Evolutionary conservation across 2,888 invertebrate species (phyloP).

Genomic region (Drosophila pullipes): DNA sequence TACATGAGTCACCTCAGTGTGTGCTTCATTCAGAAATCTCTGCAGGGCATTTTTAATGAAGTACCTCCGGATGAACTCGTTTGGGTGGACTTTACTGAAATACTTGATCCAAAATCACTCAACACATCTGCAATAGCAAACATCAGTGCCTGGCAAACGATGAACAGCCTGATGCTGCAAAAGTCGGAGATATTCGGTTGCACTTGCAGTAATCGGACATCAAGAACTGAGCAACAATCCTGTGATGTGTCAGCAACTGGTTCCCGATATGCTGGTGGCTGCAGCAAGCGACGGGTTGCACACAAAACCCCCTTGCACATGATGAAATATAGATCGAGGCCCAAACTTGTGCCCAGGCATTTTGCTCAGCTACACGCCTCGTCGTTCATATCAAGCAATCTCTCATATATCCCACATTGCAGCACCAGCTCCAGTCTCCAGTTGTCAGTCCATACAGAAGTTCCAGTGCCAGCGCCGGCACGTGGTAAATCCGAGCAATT

Average conservation of each 20-base stretch:
- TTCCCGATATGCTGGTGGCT: constrained; percentile 31
- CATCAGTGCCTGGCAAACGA: constrained; percentile 18
- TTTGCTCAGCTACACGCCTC: background rate
- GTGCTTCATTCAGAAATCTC: constrained; percentile 66
- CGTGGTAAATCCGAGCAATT: background rate
- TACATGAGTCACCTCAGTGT: constrained; percentile 76
- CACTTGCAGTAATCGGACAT: constrained; percentile 1
- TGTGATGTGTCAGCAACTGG: background rate
- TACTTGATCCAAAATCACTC: background rate
- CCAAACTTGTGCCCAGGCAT: constrained; percentile 38
- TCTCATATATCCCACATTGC: background rate
- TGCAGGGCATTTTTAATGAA: constrained; percentile 69
- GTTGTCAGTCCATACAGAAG: background rate
- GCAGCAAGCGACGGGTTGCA: background rate
- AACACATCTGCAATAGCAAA: constrained; percentile 6
- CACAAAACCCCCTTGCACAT: constrained; percentile 8
- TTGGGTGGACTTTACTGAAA: constrained; percentile 56
- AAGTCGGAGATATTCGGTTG: constrained; percentile 4
- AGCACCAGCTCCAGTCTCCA: background rate
- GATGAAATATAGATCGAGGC: constrained; percentile 14
- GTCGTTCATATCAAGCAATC: background rate
- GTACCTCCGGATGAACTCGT: constrained; percentile 58
- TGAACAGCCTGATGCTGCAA: constrained; percentile 9
- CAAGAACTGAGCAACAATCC: background rate
- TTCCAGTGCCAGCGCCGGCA: background rate